These are phyloP conservation scores for Tricholauxania praeusta DNA, from an alignment of 2,888 invertebrate species.

Conservation along the genomic window DNA sequence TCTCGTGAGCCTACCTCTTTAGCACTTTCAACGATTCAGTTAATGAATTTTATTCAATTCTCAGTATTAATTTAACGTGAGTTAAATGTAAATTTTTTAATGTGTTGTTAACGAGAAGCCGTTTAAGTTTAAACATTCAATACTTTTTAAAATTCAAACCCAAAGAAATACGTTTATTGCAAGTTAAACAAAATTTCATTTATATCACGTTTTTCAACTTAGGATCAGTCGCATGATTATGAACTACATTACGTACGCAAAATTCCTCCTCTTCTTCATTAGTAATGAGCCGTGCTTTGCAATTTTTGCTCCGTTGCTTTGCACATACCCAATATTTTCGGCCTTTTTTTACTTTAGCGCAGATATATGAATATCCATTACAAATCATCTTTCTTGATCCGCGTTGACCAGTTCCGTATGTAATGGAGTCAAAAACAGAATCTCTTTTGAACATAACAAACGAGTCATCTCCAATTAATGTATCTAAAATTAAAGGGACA, in stretches of 20 bases:
- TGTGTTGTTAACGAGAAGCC: no score
- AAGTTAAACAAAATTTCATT: no score
- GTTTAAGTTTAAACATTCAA: no score
- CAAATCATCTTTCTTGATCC: conserved; percentile 60
- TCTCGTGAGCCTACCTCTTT: no score
- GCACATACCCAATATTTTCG: conserved; percentile 64
- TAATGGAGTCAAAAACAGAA: conserved; percentile 45
- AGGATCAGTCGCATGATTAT: conserved; percentile 54
- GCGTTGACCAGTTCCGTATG: conserved; percentile 58
- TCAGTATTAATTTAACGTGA: no score
- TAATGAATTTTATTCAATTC: no score
- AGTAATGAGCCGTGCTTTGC: conserved; percentile 61
- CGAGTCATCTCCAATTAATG: conserved; percentile 26
- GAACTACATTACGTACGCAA: conserved; percentile 54
- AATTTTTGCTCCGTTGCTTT: conserved; percentile 60
- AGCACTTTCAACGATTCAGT: no score
- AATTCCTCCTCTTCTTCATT: conserved; percentile 54
- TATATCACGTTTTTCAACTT: conserved; percentile 10
- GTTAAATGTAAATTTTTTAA: no score
- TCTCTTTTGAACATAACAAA: conserved; percentile 17
- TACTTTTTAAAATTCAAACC: no score
- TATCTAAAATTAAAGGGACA: conserved; percentile 35
- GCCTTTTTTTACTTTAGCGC: conserved; percentile 56
- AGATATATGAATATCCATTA: conserved; percentile 57
- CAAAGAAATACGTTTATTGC: no score